phyloP scores from a whole-genome alignment of 2,888 invertebrate species.

The Pinctada fucata region DNA sequence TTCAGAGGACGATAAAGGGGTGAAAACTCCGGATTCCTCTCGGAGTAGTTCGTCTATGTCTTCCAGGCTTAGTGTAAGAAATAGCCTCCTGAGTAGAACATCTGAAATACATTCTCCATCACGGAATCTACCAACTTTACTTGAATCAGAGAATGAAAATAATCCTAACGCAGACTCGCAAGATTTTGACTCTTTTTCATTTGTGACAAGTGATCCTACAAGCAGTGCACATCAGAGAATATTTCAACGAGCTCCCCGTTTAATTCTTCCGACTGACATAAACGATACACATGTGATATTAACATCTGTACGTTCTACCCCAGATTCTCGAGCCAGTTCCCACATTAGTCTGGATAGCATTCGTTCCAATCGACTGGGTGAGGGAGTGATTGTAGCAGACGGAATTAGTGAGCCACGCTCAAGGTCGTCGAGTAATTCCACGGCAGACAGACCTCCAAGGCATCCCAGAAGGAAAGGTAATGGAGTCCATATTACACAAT shows the following conservation, averaged over 20 bases:
- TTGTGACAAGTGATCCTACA: conserved; percentile 15
- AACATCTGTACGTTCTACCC: conserved; percentile 42
- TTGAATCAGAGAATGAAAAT: conserved; percentile 39
- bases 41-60: conserved; percentile 5
- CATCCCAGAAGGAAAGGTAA: conserved; percentile 9
- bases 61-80: conserved; percentile 31
- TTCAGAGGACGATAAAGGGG: conserved; percentile 6
- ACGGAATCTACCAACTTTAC: conserved; percentile 35
- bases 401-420: background rate
- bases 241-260: conserved; percentile 28
- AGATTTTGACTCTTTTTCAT: conserved; percentile 21
- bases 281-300: conserved; percentile 26
- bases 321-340: conserved; percentile 34
- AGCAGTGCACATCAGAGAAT: conserved; percentile 25
- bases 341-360: conserved; percentile 26
- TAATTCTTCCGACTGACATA: conserved; percentile 23
- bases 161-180: conserved; percentile 11
- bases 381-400: conserved; percentile 21
- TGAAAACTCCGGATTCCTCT: conserved; percentile 21
- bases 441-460: conserved; percentile 11
- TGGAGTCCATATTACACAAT: no score
- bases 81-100: conserved; percentile 34
- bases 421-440: background rate
- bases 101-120: conserved; percentile 38
- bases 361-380: conserved; percentile 8